phyloP scores from a whole-genome alignment of 2,113 vertebrate species.

The Brachypteracias leptosomus region DNA sequence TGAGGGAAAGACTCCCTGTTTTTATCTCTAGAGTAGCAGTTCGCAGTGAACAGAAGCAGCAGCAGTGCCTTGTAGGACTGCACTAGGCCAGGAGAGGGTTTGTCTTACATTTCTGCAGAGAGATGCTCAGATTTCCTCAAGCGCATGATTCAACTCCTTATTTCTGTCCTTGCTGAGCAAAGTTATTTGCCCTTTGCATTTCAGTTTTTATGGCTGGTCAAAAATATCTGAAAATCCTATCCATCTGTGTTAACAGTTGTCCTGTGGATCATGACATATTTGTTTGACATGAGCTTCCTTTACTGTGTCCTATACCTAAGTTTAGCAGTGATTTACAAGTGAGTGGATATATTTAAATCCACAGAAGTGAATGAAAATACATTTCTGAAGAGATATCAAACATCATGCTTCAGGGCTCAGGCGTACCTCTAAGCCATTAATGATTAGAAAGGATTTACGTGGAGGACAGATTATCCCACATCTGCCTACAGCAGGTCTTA shows the following conservation, averaged over 20 bases:
- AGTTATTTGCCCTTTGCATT: neutral
- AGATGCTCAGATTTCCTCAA: neutral
- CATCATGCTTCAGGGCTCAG: neutral
- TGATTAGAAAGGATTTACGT: neutral
- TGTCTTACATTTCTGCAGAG: neutral
- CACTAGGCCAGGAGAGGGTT: neutral
- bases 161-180: neutral
- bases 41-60: neutral
- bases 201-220: neutral
- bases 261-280: neutral
- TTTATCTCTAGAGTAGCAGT: neutral
- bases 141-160: neutral
- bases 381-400: neutral
- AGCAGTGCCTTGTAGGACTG: neutral
- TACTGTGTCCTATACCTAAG: neutral
- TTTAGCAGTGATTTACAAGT: neutral
- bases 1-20: neutral
- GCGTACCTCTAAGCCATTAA: neutral
- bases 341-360: neutral
- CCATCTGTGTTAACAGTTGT: neutral
- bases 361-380: neutral
- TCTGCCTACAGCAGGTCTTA: neutral
- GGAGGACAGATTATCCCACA: neutral
- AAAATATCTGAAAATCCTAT: neutral
- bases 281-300: neutral